Conservation (phyloP, 2,113 vertebrate genomes). For the Cheilinus undulatus region DNA sequence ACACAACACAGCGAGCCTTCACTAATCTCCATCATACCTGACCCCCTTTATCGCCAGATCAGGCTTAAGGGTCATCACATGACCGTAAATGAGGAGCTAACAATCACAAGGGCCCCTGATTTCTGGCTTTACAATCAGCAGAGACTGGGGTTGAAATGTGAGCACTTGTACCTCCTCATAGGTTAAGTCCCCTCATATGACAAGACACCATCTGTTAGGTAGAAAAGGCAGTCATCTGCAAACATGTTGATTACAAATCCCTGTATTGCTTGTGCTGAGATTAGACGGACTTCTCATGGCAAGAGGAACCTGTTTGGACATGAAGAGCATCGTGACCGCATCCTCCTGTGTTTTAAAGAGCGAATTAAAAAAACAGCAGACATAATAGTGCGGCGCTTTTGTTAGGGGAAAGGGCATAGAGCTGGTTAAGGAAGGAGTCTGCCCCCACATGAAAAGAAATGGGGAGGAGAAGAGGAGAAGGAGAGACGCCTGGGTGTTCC, state of each 20-base stretch:
- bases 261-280: constrained; percentile 21
- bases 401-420: constrained; percentile 70
- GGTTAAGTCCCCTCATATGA: constrained; percentile 49
- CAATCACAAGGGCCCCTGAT: constrained; percentile 22
- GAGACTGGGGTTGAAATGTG: background rate
- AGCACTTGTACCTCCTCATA: background rate
- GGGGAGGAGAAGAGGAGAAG: constrained; percentile 34
- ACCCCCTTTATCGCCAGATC: constrained; percentile 54
- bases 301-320: constrained; percentile 54
- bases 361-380: constrained; percentile 70
- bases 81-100: constrained; percentile 53
- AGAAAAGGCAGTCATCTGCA: constrained; percentile 49
- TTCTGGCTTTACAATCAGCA: constrained; percentile 33
- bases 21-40: constrained; percentile 72
- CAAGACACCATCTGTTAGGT: constrained; percentile 3
- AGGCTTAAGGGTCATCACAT: constrained; percentile 61
- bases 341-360: constrained; percentile 66
- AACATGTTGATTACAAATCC: constrained; percentile 29
- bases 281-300: constrained; percentile 30
- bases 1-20: constrained; percentile 68
- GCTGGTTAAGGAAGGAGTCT: constrained; percentile 69
- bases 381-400: constrained; percentile 69
- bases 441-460: constrained; percentile 71
- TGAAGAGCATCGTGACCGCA: constrained; percentile 29
- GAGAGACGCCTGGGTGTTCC: constrained; percentile 72